Evolutionary conservation across 2,113 vertebrate genomes (phyloP), one percentile per base, ranked within the genome.

Genomic region (Thinocorus orbignyianus): DNA sequence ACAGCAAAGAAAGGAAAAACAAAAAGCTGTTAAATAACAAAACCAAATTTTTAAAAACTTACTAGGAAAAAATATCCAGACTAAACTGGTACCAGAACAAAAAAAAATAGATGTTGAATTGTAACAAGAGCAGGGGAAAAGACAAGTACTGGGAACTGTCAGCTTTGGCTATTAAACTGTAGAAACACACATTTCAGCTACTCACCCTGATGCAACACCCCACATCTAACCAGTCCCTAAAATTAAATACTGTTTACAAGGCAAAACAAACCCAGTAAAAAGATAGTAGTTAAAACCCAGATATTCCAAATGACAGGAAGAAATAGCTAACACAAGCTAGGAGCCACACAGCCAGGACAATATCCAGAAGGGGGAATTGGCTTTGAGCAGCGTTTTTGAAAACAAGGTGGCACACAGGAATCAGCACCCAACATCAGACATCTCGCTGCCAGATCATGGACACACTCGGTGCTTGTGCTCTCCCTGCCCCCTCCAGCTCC

Each of bases 1-100:
- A 81, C 18, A 49, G 12, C 1, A 3, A 55, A 30, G 24, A 51
- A n/a, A 8, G 3, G 2, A 1, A 1, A 3, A 10, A 8, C 15
- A 19, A 39, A 55, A 8, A 44, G 12, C 13, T 52, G 26, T 33
- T 49, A 81, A 71, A 24, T 22, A 65, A 85, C 2, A 62, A 54
- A 35, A 11, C 3, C 35, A 61, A 16, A 3, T 39, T 39, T 13
- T 33, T 14, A 20, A 46, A 30, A 33, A 49, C 2, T 55, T 60
- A 70, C 2, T 51, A 83, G 22, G 7, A 69, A 82, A 72, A 2
- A 4, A 58, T 80, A 90, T 31, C 31, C n/a, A 46, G n/a, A 86
- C 49, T 51, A 69, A 73, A 20, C 22, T 4, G 1, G 6, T 81
- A 54, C 2, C 37, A 81, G 5, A 65, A 57, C 11, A n/a, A 46